Evolutionary conservation across 1,140 invertebrate genomes (phyloP).

Genomic region (Philotrypesis tridentata): DNA sequence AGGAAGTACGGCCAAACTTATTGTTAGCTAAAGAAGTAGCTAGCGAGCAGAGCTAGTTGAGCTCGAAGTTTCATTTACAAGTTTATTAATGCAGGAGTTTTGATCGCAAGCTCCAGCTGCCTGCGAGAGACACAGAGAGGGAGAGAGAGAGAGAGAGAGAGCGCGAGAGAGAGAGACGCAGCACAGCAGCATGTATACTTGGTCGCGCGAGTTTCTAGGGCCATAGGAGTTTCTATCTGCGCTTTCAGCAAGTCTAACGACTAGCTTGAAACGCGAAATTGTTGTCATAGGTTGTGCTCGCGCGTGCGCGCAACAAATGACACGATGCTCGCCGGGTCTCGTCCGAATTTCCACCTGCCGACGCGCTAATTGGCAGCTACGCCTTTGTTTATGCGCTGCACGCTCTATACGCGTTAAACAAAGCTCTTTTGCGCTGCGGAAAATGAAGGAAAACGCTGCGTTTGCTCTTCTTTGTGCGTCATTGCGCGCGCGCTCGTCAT

Average conservation of each 20-base stretch:
- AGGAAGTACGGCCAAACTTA: conserved; percentile 17
- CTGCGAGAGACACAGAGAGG: neutral
- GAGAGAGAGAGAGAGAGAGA: conserved; percentile 1
- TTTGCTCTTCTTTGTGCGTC: neutral
- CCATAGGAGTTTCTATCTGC: conserved; percentile 46
- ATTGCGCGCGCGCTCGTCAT: neutral
- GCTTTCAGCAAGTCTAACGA: conserved; percentile 45
- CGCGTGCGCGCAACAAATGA: conserved; percentile 38
- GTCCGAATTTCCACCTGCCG: neutral
- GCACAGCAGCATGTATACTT: neutral
- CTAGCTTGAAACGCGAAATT: conserved; percentile 45
- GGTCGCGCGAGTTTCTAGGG: conserved; percentile 40
- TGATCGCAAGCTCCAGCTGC: conserved; percentile 14
- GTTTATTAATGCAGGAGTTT: conserved; percentile 50
- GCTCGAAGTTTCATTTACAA: conserved; percentile 48
- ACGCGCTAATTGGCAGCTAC: conserved; percentile 31
- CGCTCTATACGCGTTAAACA: neutral
- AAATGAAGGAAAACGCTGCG: neutral
- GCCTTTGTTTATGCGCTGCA: conserved; percentile 18
- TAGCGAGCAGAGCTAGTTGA: neutral
- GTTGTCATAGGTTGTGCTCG: conserved; percentile 46
- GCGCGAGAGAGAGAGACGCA: conserved; percentile 6
- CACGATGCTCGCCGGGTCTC: conserved; percentile 7
- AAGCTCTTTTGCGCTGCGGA: too few species aligned
- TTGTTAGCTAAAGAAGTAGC: conserved; percentile 36